phyloP scores from a whole-genome alignment of 2,888 invertebrate species.

The Netelia melanura region DNA sequence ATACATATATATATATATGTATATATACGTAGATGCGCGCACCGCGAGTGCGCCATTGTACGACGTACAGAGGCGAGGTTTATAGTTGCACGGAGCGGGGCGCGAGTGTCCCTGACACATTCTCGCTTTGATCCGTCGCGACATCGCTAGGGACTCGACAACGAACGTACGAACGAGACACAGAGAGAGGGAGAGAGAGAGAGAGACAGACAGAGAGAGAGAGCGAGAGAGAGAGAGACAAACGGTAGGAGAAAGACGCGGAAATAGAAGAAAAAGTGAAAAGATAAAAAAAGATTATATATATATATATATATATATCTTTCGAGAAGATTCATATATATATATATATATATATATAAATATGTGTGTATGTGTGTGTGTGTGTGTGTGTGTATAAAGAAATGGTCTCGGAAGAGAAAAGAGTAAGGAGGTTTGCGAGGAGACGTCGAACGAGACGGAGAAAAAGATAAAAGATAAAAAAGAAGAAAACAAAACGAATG shows the following conservation, averaged over 20 bases:
- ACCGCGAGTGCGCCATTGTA: background rate
- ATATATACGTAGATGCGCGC: background rate
- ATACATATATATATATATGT: no score
- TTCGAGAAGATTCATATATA: no score
- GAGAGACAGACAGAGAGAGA: background rate
- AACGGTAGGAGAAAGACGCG: constrained; percentile 35
- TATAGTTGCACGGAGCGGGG: constrained; percentile 33
- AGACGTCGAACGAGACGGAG: background rate
- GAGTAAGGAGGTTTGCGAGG: no score
- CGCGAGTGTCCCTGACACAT: constrained; percentile 61
- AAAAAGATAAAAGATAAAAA: constrained; percentile 33
- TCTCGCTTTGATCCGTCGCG: constrained; percentile 68
- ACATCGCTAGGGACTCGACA: constrained; percentile 41
- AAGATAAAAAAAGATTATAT: constrained; percentile 13
- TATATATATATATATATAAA: no score
- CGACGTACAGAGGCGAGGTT: background rate
- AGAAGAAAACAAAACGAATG: constrained; percentile 17
- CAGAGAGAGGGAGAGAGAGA: constrained; percentile 34
- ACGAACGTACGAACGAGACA: no score
- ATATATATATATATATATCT: no score
- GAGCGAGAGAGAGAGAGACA: constrained; percentile 19
- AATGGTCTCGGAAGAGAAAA: no score
- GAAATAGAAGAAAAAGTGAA: constrained; percentile 46
- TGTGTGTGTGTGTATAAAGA: no score
- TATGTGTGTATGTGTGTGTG: no score